Evolutionary conservation across 2,888 invertebrate species (phyloP).

Genomic region (Stegophylla sp.): DNA sequence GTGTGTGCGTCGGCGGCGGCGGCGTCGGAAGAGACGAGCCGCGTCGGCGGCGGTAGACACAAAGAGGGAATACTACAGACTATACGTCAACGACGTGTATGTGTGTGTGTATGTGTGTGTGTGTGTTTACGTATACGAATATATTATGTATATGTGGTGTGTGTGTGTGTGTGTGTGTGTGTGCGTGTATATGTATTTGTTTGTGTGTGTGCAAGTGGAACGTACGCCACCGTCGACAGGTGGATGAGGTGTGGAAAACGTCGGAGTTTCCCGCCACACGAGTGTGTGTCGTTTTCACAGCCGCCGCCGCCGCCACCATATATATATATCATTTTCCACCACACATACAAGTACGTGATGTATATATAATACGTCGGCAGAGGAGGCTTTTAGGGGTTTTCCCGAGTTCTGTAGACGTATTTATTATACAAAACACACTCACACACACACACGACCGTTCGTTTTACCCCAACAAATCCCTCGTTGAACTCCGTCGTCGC

Average conservation of each 20-base stretch:
- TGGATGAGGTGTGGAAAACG: background rate
- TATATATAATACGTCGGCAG: background rate
- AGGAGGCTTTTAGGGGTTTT: conserved; percentile 3
- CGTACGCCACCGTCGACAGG: background rate
- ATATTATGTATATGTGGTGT: too few relatives aligned
- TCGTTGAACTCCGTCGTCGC: conserved; percentile 26
- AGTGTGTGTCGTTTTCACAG: conserved; percentile 12
- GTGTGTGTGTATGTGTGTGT: background rate
- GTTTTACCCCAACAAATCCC: conserved; percentile 55
- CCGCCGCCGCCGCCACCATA: background rate
- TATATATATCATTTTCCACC: background rate
- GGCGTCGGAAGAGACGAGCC: background rate
- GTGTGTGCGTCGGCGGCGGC: background rate
- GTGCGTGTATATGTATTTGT: background rate
- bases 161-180: background rate
- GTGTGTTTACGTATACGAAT: background rate
- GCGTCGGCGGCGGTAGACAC: conserved; percentile 33
- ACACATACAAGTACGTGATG: too few relatives aligned
- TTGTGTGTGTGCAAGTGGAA: too few relatives aligned
- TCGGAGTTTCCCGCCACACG: conserved; percentile 34
- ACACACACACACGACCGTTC: conserved; percentile 8
- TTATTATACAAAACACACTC: background rate
- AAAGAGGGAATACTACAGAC: conserved; percentile 32
- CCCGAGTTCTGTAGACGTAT: background rate
- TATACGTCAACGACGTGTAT: background rate